Base-by-base conservation (phyloP, 2,797 vertebrate species). In the Sebastes umbrosus region DNA sequence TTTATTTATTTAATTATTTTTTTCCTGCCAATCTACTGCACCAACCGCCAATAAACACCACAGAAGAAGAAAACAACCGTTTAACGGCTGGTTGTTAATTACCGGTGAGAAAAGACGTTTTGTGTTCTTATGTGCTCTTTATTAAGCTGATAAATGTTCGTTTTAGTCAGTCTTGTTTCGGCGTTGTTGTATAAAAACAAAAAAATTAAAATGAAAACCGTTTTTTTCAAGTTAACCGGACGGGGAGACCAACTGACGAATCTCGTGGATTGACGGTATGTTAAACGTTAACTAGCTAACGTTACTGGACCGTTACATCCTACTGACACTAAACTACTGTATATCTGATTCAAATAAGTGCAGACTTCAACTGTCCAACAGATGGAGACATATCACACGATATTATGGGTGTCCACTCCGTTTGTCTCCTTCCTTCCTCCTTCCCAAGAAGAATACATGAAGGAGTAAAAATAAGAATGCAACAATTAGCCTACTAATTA, bases 331-430 rank as follows among this genome's bases (percentile, higher is more conserved):
- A 60, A 7, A 16, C 24, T 31, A 32, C 0, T 16, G 13, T 4
- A n/a, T 7, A 3, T 29, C 8, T 62, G 11, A 2, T 8, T 7
- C 1, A 34, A 14, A 9, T 58, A 34, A 4, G 22, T 83, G 76
- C 34, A 75, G 55, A 62, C 13, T 1, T 50, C 5, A 6, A 8
- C 0, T 64, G 69, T 1, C 82, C 89, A 31, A 24, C 57, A 91
- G 91, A 77, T 82, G 91, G 92, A 79, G 90, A 88, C 88, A 89
- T 25, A 32, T 69, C 14, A 67, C 71, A 50, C 7, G 5, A 24
- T 69, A 34, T 69, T 9, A 0, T 2, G 18, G 7, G 31, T 8
- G 2, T 3, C 5, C 2, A 16, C 60, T 27, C 16, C 10, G 20
- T 73, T 73, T 54, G 1, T 72, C 24, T 52, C 20, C 10, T 52